Evolutionary conservation across 2,797 vertebrate species (phyloP).

Genomic region (Nasua narica): DNA sequence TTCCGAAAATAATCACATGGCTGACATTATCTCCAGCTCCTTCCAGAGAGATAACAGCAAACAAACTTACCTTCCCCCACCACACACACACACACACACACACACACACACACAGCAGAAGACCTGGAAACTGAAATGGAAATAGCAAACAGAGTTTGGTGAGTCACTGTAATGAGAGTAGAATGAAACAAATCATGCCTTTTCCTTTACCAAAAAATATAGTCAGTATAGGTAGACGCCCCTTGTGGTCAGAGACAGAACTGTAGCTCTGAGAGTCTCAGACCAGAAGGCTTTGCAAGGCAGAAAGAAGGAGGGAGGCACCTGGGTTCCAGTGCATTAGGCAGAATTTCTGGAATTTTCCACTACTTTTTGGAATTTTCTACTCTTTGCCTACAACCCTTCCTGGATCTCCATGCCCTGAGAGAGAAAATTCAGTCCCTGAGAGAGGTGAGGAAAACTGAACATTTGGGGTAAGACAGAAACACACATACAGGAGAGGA

Average conservation of each 20-base stretch:
- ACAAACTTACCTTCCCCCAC: neutral
- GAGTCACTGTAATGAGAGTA: neutral
- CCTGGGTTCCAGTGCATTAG: neutral
- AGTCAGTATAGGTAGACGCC: neutral
- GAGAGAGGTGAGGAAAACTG: neutral
- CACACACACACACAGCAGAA: neutral
- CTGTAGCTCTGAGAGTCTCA: neutral
- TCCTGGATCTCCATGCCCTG: neutral
- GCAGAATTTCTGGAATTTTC: neutral
- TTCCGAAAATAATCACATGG: neutral
- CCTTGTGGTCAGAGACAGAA: neutral
- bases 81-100: neutral
- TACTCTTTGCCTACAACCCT: neutral
- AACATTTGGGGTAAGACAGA: neutral
- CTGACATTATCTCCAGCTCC: neutral
- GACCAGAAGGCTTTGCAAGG: neutral
- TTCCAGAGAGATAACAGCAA: neutral
- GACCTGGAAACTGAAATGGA: conserved; percentile 3
- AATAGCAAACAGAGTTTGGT: neutral
- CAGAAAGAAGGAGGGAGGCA: neutral
- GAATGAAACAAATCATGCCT: neutral
- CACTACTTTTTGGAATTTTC: neutral
- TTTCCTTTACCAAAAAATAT: neutral
- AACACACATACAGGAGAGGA: neutral
- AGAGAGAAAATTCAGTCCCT: neutral